Base-by-base conservation (phyloP, 2,797 vertebrate genomes). In the Gila robusta region DNA sequence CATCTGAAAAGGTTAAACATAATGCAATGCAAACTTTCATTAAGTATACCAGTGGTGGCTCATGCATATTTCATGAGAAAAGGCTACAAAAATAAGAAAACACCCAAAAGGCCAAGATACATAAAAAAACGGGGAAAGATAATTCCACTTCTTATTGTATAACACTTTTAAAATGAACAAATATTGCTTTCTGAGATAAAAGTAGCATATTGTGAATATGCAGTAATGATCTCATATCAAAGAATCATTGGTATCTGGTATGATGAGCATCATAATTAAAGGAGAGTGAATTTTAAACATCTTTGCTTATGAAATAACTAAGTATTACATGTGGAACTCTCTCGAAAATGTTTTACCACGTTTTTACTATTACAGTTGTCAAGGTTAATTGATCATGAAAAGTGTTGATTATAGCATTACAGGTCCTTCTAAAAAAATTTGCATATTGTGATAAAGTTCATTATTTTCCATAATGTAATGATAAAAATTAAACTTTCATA, bases 91-190 rank as follows among this genome's bases (percentile, higher is more conserved):
- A 85, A 89, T 83, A 74, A 81, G 81, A 86, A 73, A 89, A 64
- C 81, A 72, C 77, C 74, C 67, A 35, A 79, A 70, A 82, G 85
- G 62, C 82, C 80, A 81, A 49, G 56, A 86, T 59, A 71, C 82
- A 84, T 84, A 54, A 52, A 87, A 79, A 49, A 52, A 87, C 59
- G 4, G 1, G 54, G 16, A 17, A 47, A 85, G 10, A 28, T 47
- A 52, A 44, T 32, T 47, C 14, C 21, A 73, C 26, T 83, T 88
- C 6, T 79, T 80, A 72, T 3, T 16, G 83, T 88, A 86, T 73
- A 64, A 70, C 79, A 79, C 35, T 93, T 93, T 93, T 94, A 94
- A 94, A 91, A 84, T 85, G 85, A 83, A 87, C n/a, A 83, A 54
- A 77, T 41, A 77, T 77, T 67, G 44, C 52, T 73, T 73, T 67